Evolutionary conservation across 2,113 vertebrate genomes (phyloP), one percentile per base, ranked within the genome.

Genomic region (Thalassoma bifasciatum): DNA sequence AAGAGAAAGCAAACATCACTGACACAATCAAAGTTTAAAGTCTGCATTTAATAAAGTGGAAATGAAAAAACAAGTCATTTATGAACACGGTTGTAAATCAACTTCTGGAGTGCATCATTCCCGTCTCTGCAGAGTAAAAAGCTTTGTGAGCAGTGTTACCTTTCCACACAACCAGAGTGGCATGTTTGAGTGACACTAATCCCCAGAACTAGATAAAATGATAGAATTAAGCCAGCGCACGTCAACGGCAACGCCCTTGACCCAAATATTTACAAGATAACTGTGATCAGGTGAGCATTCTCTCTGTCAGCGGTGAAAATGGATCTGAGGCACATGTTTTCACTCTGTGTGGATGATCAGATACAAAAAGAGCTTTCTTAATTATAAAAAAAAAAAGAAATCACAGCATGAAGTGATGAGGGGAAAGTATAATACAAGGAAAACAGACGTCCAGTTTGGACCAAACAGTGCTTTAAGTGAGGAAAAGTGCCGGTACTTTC

Each of bases 311-410:
- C 46, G 80, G 60, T 65, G 75, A 86, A 72, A 77, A 78, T 79
- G 73, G 73, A 75, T 59, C 75, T 70, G 84, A 92, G 92, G 92
- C 92, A 93, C 92, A 81, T 91, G 14, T 81, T 88, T 30, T 14
- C 52, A 36, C 80, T 44, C 42, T 70, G 58, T 38, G 60, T 80
- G 21, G 63, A 49, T 72, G 22, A 57, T 30, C n/a, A 71, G 69
- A 68, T 64, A 63, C 75, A 51, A 70, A 63, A 65, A 10, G n/a
- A 0, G 4, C 30, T 75, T 49, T 67, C 42, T 59, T 65, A 0
- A 56, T 67, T 84, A 67, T 74, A 84, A 73, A 88, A 85, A 73
- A 88, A 85, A 69, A 8, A 22, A 67, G 23, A 57, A 82, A 72
- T 67, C 16, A 44, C 24, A 62, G 30, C 30, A 75, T 64, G 19